Conservation (phyloP, 2,113 vertebrate species). For the Perca schrenkii region DNA sequence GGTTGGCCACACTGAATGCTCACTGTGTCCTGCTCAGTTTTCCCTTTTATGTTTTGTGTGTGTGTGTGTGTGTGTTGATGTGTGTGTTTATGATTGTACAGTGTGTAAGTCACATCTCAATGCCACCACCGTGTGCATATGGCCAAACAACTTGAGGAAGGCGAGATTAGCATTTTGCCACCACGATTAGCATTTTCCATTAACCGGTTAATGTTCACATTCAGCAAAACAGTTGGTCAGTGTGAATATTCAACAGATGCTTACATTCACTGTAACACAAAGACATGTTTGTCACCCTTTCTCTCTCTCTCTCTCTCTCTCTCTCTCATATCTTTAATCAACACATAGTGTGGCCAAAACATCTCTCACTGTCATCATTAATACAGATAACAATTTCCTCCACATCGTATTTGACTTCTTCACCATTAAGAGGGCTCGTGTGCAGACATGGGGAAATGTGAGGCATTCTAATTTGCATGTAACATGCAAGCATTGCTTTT, state of each 20-base stretch:
- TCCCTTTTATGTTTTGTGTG: constrained; percentile 19
- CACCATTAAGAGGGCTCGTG: constrained; percentile 29
- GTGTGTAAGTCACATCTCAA: not conserved
- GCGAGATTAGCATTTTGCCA: constrained; percentile 50
- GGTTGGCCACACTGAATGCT: constrained; percentile 35
- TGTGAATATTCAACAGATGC: constrained; percentile 31
- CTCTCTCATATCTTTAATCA: constrained; percentile 5
- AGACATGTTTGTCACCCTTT: not conserved
- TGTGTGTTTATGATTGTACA: not conserved
- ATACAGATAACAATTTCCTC: constrained; percentile 21
- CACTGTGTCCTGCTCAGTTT: constrained; percentile 17
- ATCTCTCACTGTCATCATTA: constrained; percentile 19
- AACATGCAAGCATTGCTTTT: constrained; percentile 6
- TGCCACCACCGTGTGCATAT: constrained; percentile 37
- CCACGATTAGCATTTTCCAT: constrained; percentile 45
- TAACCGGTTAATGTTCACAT: constrained; percentile 26
- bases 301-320: too few species aligned
- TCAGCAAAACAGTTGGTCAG: constrained; percentile 29
- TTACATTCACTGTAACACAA: not conserved
- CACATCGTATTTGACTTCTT: constrained; percentile 30
- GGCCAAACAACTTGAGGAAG: constrained; percentile 46
- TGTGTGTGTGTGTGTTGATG: not conserved
- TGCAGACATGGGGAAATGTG: not conserved
- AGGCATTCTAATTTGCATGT: constrained; percentile 13
- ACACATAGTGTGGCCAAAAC: not conserved